phyloP scores from a whole-genome alignment of 2,888 invertebrate genomes.

The Cephalotes varians region DNA sequence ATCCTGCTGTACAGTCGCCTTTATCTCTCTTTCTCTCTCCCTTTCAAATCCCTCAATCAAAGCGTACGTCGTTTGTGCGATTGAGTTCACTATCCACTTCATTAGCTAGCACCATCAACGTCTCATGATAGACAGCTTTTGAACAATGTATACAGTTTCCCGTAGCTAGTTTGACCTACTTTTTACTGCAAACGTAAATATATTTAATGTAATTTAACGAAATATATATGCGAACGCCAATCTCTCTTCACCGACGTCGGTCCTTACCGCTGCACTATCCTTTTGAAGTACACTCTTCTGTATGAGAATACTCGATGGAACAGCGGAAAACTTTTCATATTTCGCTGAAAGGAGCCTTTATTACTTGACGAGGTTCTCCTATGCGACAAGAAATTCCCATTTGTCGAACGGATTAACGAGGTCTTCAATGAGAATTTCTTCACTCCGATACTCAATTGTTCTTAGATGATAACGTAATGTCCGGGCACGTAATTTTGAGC shows the following conservation, averaged over 20 bases:
- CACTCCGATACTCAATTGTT: slow-evolving; percentile 27
- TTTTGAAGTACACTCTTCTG: not conserved
- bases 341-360: not conserved
- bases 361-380: slow-evolving; percentile 12
- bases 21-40: not conserved
- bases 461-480: slow-evolving; percentile 14
- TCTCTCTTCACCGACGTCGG: not conserved
- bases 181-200: not conserved
- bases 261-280: not conserved
- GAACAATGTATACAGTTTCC: not conserved
- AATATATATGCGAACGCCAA: slow-evolving; percentile 3
- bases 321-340: slow-evolving; percentile 26
- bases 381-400: slow-evolving; percentile 6
- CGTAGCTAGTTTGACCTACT: no score
- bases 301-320: not conserved
- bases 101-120: not conserved
- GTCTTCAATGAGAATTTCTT: not conserved
- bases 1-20: not conserved
- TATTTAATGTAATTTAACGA: not conserved
- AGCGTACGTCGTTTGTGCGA: not conserved
- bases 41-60: not conserved
- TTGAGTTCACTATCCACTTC: slow-evolving; percentile 2
- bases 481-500: not conserved
- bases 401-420: slow-evolving; percentile 32
- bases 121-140: not conserved